Conservation (phyloP, 2,888 invertebrate genomes). For the Tillus elongatus region DNA sequence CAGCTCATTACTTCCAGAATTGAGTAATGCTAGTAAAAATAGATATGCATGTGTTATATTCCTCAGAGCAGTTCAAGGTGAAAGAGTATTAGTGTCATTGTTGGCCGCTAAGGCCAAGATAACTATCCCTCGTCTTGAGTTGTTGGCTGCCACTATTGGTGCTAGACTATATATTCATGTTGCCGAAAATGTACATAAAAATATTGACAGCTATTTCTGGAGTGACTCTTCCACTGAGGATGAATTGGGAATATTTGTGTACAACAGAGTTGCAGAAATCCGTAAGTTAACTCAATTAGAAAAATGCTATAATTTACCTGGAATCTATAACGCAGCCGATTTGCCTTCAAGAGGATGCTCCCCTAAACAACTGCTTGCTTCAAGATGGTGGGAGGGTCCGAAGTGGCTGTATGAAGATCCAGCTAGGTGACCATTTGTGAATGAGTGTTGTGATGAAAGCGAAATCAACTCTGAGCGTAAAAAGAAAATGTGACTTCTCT, state of each 20-base stretch:
- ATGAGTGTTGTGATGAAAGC: neutral
- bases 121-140: conserved; percentile 27
- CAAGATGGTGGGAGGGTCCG: conserved; percentile 28
- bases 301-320: conserved; percentile 24
- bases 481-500: conserved; percentile 1
- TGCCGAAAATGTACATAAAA: conserved; percentile 10
- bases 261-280: conserved; percentile 24
- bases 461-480: neutral
- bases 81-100: too few species aligned
- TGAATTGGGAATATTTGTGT: conserved; percentile 21
- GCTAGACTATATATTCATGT: conserved; percentile 17
- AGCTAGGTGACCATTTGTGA: neutral
- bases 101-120: too few species aligned
- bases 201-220: conserved; percentile 20
- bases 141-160: conserved; percentile 26
- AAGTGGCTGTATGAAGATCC: conserved; percentile 20
- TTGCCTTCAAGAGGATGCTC: conserved; percentile 25
- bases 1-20: too few species aligned
- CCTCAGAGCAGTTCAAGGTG: too few species aligned
- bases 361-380: conserved; percentile 18
- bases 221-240: conserved; percentile 21
- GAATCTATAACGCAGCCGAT: conserved; percentile 24
- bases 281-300: conserved; percentile 14
- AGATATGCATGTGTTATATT: too few species aligned
- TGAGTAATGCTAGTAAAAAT: too few species aligned